Base-by-base conservation (phyloP, 2,888 invertebrate species). In the Malthinus flaveolus region DNA sequence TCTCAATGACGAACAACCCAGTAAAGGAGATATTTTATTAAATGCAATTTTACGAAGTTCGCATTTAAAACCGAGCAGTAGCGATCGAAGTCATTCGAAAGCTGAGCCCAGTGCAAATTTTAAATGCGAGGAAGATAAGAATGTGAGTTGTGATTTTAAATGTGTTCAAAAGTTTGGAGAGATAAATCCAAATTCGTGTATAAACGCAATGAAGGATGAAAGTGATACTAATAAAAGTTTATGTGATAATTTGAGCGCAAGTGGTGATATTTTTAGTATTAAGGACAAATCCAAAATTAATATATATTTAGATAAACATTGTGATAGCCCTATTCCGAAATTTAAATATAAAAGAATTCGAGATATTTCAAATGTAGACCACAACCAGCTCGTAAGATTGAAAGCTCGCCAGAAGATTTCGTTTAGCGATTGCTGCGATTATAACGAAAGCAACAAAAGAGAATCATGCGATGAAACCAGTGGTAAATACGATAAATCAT, bases 191-290 rank as follows among this genome's bases (percentile, higher is more conserved):
- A 63, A 44, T 53, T 62, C 61, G 64, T 64, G 68, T 62, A 67
- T 66, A 62, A 68, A 63, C 59, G 67, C 66, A 53, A 50, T 44
- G 45, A 54, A 50, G 56, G 45, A 57, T 57, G 64, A 60, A 54
- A 56, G 57, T 55, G 56, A 53, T 57, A 67, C 53, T 59, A 66
- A 63, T 64, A 66, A 67, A 71, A 67, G 71, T 71, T 71, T 65
- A 69, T 70, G 71, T 78, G 77, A 77, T 77, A 69, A 66, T 49
- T 39, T 50, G 63, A 69, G 75, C 71, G 74, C 73, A 71, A 75
- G 65, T 66, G 68, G 78, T 78, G 78, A 78, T 78, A 78, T 70
- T 71, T 73, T 69, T 78, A 78, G 73, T 74, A 70, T 69, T 78
- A 78, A 71, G 72, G 69, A 69, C 65, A 75, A 72, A 66, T 66